Evolutionary conservation across 2,113 vertebrate genomes (phyloP), one percentile per base, ranked within the genome.

Genomic region (Elgaria multicarinata): DNA sequence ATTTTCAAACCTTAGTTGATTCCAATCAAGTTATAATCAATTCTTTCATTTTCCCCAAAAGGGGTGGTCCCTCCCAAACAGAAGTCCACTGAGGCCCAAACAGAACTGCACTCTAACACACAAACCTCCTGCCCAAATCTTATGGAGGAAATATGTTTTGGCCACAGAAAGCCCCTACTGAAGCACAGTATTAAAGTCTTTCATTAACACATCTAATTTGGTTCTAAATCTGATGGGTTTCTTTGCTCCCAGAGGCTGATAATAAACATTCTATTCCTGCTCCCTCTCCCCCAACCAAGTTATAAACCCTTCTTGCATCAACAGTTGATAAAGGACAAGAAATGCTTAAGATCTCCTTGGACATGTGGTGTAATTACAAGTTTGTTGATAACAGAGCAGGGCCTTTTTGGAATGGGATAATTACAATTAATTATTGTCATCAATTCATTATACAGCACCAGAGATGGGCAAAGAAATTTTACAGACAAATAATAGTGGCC

Each of bases 351-450:
- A 90, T 75, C 5, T 44, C 79, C 91, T 91, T 66, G 2, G 24
- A 86, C 39, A 83, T 55, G 44, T 92, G 12, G 24, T 22, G 88
- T 50, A 92, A 85, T 18, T 86, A 87, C 4, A 90, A 16, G 50
- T 6, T 92, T 92, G 91, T 64, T 67, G 39, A 71, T 90, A 64
- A 94, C 66, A 89, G 69, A 93, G 92, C 87, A 92, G 33, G 6
- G 20, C 39, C 3, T 83, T 94, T 92, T 94, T 72, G 46, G 18
- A 16, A 74, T 89, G 55, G 46, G 92, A 24, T 90, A 94, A 88
- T 83, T 89, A 84, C 93, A 91, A 85, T 93, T 93, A 94, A 87
- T 93, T 95, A 28, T 89, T 89, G 74, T 62, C 87, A 77, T 87
- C 80, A 93, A 87, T 93, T 94, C 89, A 91, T 93, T 92, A 83